Evolutionary conservation across 2,113 vertebrate species (phyloP).

Genomic region (Glareola pratincola): DNA sequence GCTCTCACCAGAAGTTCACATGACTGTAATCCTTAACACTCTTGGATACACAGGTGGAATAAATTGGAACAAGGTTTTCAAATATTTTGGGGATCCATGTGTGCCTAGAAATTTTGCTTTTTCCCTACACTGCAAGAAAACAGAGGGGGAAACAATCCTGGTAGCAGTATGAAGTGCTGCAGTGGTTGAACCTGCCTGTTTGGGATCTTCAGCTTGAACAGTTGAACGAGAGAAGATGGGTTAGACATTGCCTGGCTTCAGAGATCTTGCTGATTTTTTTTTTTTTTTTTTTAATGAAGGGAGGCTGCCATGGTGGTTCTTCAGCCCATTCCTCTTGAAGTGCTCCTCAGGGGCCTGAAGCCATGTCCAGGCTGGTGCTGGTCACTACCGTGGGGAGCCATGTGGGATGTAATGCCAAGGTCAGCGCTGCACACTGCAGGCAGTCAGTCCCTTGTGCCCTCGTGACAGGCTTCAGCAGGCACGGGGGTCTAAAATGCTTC

Average conservation of each 20-base stretch:
- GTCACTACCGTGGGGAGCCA: neutral
- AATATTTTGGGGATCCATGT: neutral
- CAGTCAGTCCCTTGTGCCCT: neutral
- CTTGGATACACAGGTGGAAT: neutral
- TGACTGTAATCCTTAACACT: neutral
- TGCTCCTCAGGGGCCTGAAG: neutral
- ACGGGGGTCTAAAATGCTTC: neutral
- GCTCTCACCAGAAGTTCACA: neutral
- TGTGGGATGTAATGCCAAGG: neutral
- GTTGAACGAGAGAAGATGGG: neutral
- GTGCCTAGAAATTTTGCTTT: neutral
- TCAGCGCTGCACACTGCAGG: no score
- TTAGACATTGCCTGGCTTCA: neutral
- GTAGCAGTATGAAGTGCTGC: neutral
- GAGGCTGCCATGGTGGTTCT: neutral
- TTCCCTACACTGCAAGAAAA: neutral
- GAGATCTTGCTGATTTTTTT: neutral
- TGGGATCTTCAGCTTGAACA: neutral
- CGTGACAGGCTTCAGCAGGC: neutral
- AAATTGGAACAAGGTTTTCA: neutral
- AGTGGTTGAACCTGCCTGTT: neutral
- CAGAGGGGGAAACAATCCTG: neutral
- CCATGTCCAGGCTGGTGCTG: neutral
- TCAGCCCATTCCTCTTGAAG: neutral
- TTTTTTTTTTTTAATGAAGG: neutral